These are phyloP conservation scores for Sarcophaga rosellei DNA, from an alignment of 2,888 invertebrate genomes.

Conservation along the genomic window DNA sequence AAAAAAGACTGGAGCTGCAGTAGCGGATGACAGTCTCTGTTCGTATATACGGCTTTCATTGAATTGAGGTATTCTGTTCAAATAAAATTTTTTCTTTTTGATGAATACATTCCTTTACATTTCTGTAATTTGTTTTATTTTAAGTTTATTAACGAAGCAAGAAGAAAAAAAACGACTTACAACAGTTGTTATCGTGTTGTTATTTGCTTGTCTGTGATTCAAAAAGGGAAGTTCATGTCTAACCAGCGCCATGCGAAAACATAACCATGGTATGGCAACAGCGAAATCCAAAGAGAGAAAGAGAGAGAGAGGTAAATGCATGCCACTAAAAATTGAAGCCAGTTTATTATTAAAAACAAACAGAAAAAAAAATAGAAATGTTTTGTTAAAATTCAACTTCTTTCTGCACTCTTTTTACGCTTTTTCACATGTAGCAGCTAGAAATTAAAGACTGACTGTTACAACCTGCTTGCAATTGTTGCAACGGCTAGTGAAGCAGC, in stretches of 20 bases:
- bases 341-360: constrained; percentile 58
- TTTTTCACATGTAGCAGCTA: background rate
- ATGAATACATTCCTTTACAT: constrained; percentile 12
- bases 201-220: constrained; percentile 41
- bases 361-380: constrained; percentile 40
- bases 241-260: constrained; percentile 32
- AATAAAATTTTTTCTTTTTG: no score
- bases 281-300: background rate
- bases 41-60: no score
- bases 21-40: no score
- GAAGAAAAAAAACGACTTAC: background rate
- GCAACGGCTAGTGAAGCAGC: background rate
- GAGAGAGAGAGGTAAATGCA: background rate
- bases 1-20: no score
- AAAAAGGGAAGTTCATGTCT: constrained; percentile 62
- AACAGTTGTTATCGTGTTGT: constrained; percentile 51
- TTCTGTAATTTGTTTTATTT: background rate
- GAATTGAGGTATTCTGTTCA: no score
- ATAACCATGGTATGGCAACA: constrained; percentile 25
- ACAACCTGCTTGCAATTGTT: background rate
- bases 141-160: background rate
- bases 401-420: background rate
- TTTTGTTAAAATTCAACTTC: constrained; percentile 47
- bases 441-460: constrained; percentile 41
- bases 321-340: constrained; percentile 47